Evolutionary conservation across 2,797 vertebrate species (phyloP).

Genomic region (Xenops minutus): DNA sequence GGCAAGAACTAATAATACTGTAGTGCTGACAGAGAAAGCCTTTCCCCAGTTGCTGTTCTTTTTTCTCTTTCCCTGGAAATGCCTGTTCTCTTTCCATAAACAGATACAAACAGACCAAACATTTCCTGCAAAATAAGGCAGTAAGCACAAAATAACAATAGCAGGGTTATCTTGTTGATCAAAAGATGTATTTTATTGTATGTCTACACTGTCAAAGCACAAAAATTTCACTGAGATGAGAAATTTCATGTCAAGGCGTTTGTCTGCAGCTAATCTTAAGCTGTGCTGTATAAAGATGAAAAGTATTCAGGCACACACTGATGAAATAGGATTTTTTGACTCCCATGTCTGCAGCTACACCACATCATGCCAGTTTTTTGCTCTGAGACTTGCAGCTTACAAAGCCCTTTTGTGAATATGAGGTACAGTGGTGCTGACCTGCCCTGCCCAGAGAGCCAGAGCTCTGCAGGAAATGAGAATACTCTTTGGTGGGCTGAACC

Average conservation of each 20-base stretch:
- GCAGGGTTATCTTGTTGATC: neutral
- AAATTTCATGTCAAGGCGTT: neutral
- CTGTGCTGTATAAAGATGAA: neutral
- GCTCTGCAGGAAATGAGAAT: neutral
- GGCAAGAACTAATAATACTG: slow-evolving; percentile 11
- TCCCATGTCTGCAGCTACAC: neutral
- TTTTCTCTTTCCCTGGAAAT: neutral
- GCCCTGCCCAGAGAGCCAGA: neutral
- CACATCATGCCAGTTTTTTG: neutral
- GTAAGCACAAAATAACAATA: neutral
- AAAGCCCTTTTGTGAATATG: neutral
- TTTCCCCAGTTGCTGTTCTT: slow-evolving; percentile 12
- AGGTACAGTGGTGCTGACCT: neutral
- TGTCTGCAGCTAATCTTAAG: neutral
- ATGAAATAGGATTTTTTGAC: neutral
- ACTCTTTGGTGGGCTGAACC: neutral
- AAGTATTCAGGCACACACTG: neutral
- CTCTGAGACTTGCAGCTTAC: neutral
- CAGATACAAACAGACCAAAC: neutral
- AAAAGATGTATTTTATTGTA: neutral
- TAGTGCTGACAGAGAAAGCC: slow-evolving; percentile 23
- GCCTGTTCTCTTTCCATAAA: slow-evolving; percentile 24
- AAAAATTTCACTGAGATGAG: accelerated
- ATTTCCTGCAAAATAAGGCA: slow-evolving; percentile 27
- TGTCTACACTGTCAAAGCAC: neutral